phyloP scores from a whole-genome alignment of 2,113 vertebrate genomes.

The Catharus minimus region DNA sequence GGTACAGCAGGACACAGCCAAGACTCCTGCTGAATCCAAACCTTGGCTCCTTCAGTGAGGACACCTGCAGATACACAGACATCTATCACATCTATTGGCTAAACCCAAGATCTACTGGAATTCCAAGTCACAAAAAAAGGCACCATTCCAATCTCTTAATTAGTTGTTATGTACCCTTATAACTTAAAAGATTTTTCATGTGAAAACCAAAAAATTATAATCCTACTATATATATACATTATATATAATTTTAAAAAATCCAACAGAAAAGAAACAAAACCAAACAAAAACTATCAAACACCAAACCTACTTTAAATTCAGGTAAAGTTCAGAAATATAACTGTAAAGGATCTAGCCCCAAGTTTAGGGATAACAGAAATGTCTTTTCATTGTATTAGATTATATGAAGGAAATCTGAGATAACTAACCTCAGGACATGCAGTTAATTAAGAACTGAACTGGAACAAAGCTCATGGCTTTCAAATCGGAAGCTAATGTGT shows the following conservation, averaged over 20 bases:
- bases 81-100: neutral
- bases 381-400: neutral
- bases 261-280: neutral
- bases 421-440: neutral
- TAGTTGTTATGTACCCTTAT: neutral
- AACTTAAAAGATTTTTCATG: neutral
- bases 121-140: neutral
- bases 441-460: conserved; percentile 31
- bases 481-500: neutral
- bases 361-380: neutral
- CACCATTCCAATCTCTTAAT: neutral
- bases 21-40: neutral
- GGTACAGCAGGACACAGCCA: neutral
- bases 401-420: neutral
- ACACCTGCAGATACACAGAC: neutral
- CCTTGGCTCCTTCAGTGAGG: neutral
- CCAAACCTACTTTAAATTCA: neutral
- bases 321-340: neutral
- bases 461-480: conserved; percentile 8
- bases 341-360: neutral
- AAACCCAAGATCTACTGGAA: neutral
- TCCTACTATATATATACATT: neutral
- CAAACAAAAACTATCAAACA: neutral
- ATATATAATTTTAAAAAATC: neutral
- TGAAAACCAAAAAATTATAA: neutral